Evolutionary conservation across 2,888 invertebrate species (phyloP).

Genomic region (Alsophila aescularia): DNA sequence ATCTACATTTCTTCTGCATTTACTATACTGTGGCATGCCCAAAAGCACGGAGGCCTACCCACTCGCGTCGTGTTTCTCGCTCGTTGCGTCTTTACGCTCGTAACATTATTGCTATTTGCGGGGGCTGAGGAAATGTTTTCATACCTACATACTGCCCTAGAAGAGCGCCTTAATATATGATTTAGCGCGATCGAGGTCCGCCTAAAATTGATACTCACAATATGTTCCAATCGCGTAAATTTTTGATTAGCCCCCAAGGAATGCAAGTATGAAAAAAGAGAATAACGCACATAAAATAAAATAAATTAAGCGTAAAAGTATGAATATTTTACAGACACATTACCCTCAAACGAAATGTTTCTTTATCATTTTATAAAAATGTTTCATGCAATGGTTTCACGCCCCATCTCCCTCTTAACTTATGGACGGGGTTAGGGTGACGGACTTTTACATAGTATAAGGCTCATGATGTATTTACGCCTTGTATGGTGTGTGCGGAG

Average conservation of each 20-base stretch:
- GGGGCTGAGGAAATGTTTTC: no score
- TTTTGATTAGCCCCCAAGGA: not conserved
- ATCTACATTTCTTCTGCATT: no score
- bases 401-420: constrained; percentile 24
- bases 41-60: no score
- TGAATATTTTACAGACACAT: constrained; percentile 34
- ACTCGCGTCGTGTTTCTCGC: no score
- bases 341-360: constrained; percentile 21
- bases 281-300: constrained; percentile 9
- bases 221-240: no score
- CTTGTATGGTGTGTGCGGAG: not conserved
- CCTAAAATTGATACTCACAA: no score
- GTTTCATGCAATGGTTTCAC: constrained; percentile 25
- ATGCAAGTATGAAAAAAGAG: constrained; percentile 3
- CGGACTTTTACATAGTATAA: not conserved
- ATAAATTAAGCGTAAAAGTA: constrained; percentile 33
- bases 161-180: no score
- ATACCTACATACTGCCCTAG: no score
- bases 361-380: constrained; percentile 32
- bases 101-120: no score
- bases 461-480: not conserved
- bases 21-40: no score
- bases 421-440: constrained; percentile 14
- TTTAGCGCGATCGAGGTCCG: no score
- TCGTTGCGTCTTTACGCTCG: no score